Base-by-base conservation (phyloP, 2,888 invertebrate species). In the Dolichomitus sp. region DNA sequence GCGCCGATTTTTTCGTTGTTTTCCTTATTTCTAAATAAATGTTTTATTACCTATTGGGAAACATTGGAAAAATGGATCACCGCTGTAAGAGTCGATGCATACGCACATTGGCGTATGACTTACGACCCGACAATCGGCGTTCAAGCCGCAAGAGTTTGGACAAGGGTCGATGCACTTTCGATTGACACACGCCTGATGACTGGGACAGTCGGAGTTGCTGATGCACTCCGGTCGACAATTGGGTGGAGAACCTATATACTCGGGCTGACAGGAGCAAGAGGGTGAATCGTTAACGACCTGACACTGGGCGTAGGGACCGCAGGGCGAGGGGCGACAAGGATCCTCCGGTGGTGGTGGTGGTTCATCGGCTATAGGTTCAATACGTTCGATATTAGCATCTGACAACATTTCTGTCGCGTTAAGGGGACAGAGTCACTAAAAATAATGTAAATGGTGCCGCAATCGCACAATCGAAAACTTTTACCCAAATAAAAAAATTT, bases 151-250 rank as follows among this genome's bases (percentile, higher is more conserved):
- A 4, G 96, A 94, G 42, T 95, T 95, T 40, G 95, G 94, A 89
- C 97, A 97, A 19, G 97, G 97, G 93, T 97, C 96, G 79, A 94
- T 94, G 92, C 97, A 97, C 94, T 97, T 97, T 90, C 96, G 95
- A 88, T 95, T 96, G 73, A 97, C 96, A 91, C 98, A 98, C 23
- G 97, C 97, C 90, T 95, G 95, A 88, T 95, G 95, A 84, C 95
- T 96, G 68, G 95, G 94, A 91, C 98, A 98, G 89, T 97, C 97
- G 9, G 96, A 95, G 87, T 96, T 97, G 45, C 96, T 95, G 6
- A 96, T 94, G 91, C 97, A 97, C 94, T 98, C 97, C 0, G 97
- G 97, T 84, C 95, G 95, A 91, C 97, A 98, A 81, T 95, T 95
- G 9, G 96, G 96, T 66, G 98, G 97, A 14, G 95, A 94, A 40